Evolutionary conservation across 2,797 vertebrate genomes (phyloP).

Genomic region (Sebastes nivosus): DNA sequence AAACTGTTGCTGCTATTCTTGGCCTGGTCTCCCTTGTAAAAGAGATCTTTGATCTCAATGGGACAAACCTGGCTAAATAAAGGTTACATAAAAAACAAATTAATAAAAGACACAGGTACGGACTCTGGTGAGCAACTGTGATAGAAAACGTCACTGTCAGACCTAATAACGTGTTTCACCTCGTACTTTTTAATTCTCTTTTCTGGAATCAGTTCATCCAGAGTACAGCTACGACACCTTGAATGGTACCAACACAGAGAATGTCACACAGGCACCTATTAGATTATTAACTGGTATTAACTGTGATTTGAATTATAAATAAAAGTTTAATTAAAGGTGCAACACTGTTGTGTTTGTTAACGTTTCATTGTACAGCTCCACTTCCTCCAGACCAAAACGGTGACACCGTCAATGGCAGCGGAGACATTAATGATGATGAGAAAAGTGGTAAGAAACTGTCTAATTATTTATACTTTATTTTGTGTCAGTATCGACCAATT

Average conservation of each 20-base stretch:
- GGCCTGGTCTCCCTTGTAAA: no score
- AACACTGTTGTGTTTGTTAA: not conserved
- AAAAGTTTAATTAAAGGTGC: not conserved
- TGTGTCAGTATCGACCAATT: not conserved
- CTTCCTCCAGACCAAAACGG: not conserved
- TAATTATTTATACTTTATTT: not conserved
- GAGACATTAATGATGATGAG: not conserved
- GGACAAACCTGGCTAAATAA: no score
- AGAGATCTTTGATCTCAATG: no score
- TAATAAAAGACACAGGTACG: not conserved
- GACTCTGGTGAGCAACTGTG: no score
- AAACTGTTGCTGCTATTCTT: no score
- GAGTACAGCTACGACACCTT: not conserved
- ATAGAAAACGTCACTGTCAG: not conserved
- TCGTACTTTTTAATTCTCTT: not conserved
- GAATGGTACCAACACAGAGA: slow-evolving; percentile 8
- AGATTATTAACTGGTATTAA: slow-evolving; percentile 20
- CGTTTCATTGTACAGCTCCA: not conserved
- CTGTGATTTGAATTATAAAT: not conserved
- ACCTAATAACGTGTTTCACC: not conserved
- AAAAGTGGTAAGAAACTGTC: not conserved
- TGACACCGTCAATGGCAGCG: not conserved
- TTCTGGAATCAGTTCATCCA: slow-evolving; percentile 17
- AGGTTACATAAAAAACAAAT: no score
- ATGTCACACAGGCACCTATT: slow-evolving; percentile 21